Conservation (phyloP, 1,140 invertebrate genomes). For the Lepidurus couesii region DNA sequence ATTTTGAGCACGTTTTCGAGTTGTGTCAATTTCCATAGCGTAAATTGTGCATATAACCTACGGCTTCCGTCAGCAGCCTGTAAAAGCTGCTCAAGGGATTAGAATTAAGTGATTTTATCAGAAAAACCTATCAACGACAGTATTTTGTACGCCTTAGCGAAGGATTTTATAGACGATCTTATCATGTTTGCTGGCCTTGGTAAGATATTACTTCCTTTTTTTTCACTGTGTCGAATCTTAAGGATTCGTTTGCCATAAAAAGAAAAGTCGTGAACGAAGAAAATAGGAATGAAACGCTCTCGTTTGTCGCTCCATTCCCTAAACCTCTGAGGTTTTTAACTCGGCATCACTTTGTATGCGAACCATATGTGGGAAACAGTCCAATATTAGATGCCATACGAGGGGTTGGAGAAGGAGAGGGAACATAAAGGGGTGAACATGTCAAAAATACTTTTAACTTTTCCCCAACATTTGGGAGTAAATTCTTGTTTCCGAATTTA, state of each 20-base stretch:
- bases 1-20: not conserved
- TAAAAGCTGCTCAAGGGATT: not conserved
- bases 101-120: not conserved
- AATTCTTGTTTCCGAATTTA: not conserved
- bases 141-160: not conserved
- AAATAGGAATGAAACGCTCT: conserved; percentile 6
- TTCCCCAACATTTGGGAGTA: not conserved
- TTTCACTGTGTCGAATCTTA: not conserved
- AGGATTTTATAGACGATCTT: not conserved
- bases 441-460: conserved; percentile 1
- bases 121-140: not conserved
- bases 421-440: not conserved
- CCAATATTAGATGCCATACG: not conserved
- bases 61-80: not conserved
- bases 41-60: not conserved
- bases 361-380: not conserved
- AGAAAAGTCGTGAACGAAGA: not conserved
- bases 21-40: not conserved
- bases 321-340: not conserved
- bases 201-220: not conserved
- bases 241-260: not conserved
- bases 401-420: not conserved
- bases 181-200: not conserved
- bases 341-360: not conserved
- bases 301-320: not conserved